Evolutionary conservation across 2,888 invertebrate species (phyloP).

Genomic region (Apamea crenata): DNA sequence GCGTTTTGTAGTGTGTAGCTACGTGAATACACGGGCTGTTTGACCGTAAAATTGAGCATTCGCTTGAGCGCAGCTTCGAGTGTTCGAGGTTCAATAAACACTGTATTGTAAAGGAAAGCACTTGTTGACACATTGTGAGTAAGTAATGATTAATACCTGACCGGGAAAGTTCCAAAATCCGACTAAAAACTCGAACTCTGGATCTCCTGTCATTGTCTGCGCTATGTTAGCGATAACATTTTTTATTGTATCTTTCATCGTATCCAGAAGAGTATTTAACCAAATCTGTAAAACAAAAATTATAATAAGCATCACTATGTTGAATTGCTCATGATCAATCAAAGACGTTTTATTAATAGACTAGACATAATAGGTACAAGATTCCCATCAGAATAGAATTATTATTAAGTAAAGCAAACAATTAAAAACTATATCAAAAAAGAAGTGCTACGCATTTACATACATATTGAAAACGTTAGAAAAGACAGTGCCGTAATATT

Average conservation of each 20-base stretch:
- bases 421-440: not conserved
- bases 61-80: not conserved
- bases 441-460: not conserved
- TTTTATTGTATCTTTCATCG: conserved; percentile 94
- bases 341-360: not conserved
- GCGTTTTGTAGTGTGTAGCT: not conserved
- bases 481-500: not conserved
- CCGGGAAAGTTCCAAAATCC: conserved; percentile 94
- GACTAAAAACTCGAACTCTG: conserved; percentile 93
- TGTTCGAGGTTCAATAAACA: not conserved
- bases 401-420: not conserved
- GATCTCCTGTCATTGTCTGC: conserved; percentile 91
- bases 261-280: conserved; percentile 93
- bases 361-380: not conserved
- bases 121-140: not conserved
- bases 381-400: not conserved
- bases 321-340: not conserved
- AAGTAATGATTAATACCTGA: conserved; percentile 90
- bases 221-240: conserved; percentile 93
- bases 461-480: not conserved
- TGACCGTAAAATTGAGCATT: not conserved
- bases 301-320: not conserved
- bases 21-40: not conserved
- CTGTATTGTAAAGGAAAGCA: not conserved
- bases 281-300: conserved; percentile 88